These are phyloP conservation scores for Corvus moneduloides DNA, from an alignment of 2,113 vertebrate species.

Conservation along the genomic window DNA sequence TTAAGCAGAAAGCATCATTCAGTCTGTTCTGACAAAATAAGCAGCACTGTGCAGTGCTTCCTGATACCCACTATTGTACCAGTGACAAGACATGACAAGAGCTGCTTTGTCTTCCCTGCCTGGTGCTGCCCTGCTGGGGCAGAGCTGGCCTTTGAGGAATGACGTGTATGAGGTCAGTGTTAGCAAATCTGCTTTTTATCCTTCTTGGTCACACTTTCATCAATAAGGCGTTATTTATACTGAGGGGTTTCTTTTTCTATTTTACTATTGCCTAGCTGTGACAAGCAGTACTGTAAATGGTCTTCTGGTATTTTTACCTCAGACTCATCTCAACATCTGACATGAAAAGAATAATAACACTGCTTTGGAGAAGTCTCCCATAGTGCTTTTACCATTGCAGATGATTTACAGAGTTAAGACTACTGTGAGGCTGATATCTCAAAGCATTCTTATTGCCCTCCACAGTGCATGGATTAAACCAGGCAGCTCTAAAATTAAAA, in stretches of 20 bases:
- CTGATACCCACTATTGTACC: constrained; percentile 29
- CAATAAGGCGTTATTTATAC: constrained; percentile 38
- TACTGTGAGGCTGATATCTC: neutral
- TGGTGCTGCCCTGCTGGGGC: constrained; percentile 34
- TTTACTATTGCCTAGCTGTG: neutral
- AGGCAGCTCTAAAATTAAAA: constrained; percentile 1
- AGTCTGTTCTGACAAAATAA: constrained; percentile 11
- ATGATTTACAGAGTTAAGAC: neutral
- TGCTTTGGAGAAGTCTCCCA: neutral
- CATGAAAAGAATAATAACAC: neutral
- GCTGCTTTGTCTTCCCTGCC: constrained; percentile 28
- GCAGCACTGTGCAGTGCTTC: constrained; percentile 20
- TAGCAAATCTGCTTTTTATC: constrained; percentile 46
- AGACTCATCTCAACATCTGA: neutral
- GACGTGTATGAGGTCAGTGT: neutral
- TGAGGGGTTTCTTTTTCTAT: neutral
- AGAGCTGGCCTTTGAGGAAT: constrained; percentile 32
- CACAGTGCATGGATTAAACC: neutral
- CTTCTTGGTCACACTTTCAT: constrained; percentile 3
- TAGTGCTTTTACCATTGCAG: neutral
- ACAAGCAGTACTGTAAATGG: neutral
- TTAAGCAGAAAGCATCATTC: constrained; percentile 22
- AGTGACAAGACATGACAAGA: constrained; percentile 41
- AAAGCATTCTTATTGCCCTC: neutral
- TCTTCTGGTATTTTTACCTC: neutral